Evolutionary conservation across 1,140 invertebrate genomes (phyloP).

Genomic region (Diachasmimorpha longicaudata): DNA sequence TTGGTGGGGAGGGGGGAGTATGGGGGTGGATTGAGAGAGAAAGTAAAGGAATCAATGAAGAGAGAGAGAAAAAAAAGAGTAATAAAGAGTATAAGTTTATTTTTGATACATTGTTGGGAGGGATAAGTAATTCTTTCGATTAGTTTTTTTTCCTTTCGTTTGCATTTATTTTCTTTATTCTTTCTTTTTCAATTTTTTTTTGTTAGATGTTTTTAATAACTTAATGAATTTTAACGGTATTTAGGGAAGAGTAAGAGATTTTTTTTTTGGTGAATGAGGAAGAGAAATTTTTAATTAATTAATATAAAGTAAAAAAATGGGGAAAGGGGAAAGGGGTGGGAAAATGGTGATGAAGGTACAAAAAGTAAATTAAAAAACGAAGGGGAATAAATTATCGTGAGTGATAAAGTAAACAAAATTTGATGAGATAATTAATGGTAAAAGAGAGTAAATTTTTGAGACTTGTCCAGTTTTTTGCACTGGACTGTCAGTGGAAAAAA

Average conservation of each 20-base stretch:
- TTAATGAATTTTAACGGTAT: slow-evolving; percentile 61
- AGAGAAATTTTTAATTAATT: slow-evolving; percentile 24
- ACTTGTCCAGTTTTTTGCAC: slow-evolving; percentile 51
- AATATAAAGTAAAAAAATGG: slow-evolving; percentile 16
- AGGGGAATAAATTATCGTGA: slow-evolving; percentile 10
- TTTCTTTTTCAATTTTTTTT: slow-evolving; percentile 46
- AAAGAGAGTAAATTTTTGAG: slow-evolving; percentile 29
- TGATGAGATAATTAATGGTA: slow-evolving; percentile 20
- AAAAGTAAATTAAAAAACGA: slow-evolving; percentile 22
- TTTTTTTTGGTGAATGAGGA: slow-evolving; percentile 28
- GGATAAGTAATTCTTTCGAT: slow-evolving; percentile 51
- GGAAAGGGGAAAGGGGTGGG: slow-evolving; percentile 8
- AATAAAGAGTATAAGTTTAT: slow-evolving; percentile 54
- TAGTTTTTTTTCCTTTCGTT: neutral
- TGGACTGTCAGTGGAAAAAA: slow-evolving; percentile 44
- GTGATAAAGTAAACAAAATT: slow-evolving; percentile 12
- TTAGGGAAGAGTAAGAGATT: slow-evolving; percentile 36
- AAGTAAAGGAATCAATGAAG: slow-evolving; percentile 33
- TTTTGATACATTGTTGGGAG: slow-evolving; percentile 62
- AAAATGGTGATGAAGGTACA: slow-evolving; percentile 15
- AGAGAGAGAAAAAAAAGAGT: slow-evolving; percentile 35
- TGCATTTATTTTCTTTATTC: slow-evolving; percentile 38
- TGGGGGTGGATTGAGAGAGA: slow-evolving; percentile 15
- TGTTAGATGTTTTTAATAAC: slow-evolving; percentile 59
- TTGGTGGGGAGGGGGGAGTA: slow-evolving; percentile 13